Percentiles rank a stretch among this genome's conserved stretches.
Conservation (phyloP, 2,113 vertebrate species). For the Chaetodon trifascialis region DNA sequence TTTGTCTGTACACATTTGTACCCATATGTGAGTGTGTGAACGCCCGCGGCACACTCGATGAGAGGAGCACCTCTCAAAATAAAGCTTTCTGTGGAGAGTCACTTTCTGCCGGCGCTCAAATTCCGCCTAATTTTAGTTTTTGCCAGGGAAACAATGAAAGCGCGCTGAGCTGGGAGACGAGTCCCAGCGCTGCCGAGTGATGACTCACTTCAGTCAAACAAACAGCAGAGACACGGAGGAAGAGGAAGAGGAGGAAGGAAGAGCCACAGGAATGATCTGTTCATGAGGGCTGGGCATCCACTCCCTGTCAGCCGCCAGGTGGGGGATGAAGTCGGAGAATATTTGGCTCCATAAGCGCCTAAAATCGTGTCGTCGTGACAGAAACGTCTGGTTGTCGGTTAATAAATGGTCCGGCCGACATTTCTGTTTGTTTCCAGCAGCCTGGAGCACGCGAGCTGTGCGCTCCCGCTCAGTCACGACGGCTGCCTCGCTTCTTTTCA, state of each 20-base stretch:
- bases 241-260: neutral
- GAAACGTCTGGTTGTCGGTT: neutral
- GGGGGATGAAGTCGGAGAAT: neutral
- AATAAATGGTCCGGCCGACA: neutral
- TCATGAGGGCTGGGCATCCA: neutral
- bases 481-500: neutral
- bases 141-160: constrained; percentile 23
- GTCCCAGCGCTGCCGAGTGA: constrained; percentile 27
- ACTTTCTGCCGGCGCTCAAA: constrained; percentile 33
- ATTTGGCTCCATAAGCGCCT: neutral
- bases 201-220: constrained; percentile 58
- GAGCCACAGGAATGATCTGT: neutral
- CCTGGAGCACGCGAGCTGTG: neutral
- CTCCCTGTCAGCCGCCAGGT: neutral
- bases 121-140: constrained; percentile 40
- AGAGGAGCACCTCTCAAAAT: constrained; percentile 47
- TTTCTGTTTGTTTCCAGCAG: constrained; percentile 7
- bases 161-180: constrained; percentile 8
- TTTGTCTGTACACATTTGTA: constrained; percentile 50
- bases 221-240: constrained; percentile 26
- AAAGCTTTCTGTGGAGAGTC: constrained; percentile 38
- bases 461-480: neutral
- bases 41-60: constrained; percentile 40
- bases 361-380: neutral
- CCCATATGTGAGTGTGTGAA: constrained; percentile 16